Conservation (phyloP, 1,140 invertebrate species). For the Homarus americanus region DNA sequence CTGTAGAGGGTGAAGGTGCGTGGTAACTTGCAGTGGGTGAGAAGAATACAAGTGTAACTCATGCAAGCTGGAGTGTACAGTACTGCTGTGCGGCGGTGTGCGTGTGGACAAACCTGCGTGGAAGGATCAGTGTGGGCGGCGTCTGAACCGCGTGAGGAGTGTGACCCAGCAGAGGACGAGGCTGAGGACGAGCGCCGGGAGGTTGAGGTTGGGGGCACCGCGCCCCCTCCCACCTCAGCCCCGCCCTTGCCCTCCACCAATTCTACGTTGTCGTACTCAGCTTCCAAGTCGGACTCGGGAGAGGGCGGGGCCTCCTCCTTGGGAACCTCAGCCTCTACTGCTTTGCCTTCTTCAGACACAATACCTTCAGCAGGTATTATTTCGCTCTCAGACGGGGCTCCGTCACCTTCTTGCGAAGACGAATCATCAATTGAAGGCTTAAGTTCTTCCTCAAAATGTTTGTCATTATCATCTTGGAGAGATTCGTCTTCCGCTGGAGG, state of each 20-base stretch:
- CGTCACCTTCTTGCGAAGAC: background rate
- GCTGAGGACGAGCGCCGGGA: background rate
- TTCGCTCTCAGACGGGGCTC: background rate
- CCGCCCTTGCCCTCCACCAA: background rate
- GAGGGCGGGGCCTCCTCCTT: background rate
- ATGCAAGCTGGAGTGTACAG: conserved; percentile 25
- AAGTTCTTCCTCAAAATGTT: background rate
- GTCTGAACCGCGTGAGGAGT: conserved; percentile 42
- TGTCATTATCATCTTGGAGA: background rate
- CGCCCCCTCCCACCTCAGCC: background rate
- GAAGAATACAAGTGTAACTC: background rate
- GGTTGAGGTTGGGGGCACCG: background rate
- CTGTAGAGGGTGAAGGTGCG: too few relatives aligned
- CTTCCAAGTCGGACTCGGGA: conserved; percentile 23
- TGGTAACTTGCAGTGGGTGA: too few relatives aligned
- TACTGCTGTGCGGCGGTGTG: conserved; percentile 7
- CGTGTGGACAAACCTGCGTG: conserved; percentile 41
- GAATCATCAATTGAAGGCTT: background rate
- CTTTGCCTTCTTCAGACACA: background rate
- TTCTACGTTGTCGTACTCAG: conserved; percentile 51
- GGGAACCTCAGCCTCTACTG: background rate
- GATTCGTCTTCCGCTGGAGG: background rate
- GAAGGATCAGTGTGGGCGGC: conserved; percentile 12
- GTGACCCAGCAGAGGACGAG: conserved; percentile 33
- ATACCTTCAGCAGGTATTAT: background rate